Evolutionary conservation across 1,140 invertebrate species (phyloP).

Genomic region (Holcopasites calliopsidis): DNA sequence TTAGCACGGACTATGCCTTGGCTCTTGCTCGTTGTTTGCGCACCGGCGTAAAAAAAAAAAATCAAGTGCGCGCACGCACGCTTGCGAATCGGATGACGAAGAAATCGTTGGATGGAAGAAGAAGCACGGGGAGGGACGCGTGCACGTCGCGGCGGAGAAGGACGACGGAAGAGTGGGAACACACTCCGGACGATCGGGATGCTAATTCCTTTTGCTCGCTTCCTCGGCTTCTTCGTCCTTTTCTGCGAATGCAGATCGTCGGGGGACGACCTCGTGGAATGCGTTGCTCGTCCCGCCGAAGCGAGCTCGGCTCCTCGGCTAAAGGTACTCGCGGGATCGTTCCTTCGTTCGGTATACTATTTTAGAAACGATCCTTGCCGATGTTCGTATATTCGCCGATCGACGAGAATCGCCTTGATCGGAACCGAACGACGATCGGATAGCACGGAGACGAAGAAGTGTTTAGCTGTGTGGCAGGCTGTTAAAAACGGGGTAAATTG

Average conservation of each 20-base stretch:
- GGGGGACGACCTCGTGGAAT: conserved; percentile 59
- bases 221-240: conserved; percentile 59
- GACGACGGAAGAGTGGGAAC: not conserved
- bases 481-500: conserved; percentile 8
- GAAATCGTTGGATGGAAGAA: not conserved
- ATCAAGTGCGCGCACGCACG: conserved; percentile 33
- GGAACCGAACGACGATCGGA: not conserved
- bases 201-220: conserved; percentile 66
- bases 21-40: conserved; percentile 12
- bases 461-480: not conserved
- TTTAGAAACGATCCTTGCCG: too few relatives aligned
- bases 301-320: conserved; percentile 24
- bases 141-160: not conserved
- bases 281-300: conserved; percentile 49
- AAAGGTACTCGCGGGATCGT: conserved; percentile 32
- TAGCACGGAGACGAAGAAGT: not conserved
- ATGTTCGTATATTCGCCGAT: conserved; percentile 25
- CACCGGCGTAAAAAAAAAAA: conserved; percentile 52
- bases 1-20: conserved; percentile 43
- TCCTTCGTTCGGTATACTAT: conserved; percentile 1
- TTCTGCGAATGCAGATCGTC: conserved; percentile 67
- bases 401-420: not conserved
- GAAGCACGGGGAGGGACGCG: not conserved
- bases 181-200: conserved; percentile 56
- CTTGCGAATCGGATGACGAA: conserved; percentile 9